A percentile compares a stretch with the other conserved stretches of the same genome.
Evolutionary conservation across 2,113 vertebrate species (phyloP).

Genomic region (Syrmaticus mikado): DNA sequence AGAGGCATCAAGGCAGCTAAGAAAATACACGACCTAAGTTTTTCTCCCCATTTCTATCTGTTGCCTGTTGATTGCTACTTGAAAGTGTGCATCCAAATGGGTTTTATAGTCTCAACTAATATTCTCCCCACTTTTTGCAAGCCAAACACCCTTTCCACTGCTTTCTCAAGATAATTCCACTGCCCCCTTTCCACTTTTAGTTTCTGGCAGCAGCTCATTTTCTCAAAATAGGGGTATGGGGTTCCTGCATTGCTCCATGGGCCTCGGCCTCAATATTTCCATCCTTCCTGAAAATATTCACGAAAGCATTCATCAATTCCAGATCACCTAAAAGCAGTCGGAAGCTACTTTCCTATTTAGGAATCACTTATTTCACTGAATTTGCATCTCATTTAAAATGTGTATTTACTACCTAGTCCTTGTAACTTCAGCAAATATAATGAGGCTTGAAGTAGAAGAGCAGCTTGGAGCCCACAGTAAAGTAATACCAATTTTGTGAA

Average conservation of each 20-base stretch:
- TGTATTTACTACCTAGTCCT: background rate
- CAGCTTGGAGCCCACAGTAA: background rate
- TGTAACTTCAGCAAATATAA: background rate
- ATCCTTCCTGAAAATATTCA: background rate
- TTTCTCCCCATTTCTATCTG: background rate
- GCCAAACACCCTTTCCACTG: background rate
- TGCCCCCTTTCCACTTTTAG: background rate
- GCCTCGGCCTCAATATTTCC: background rate
- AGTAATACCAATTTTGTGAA: background rate
- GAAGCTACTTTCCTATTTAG: background rate
- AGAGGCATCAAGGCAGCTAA: background rate
- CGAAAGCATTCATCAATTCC: background rate
- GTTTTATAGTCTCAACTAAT: background rate
- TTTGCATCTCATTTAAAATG: background rate
- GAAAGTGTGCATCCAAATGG: background rate
- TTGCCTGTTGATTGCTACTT: background rate
- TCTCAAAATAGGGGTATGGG: background rate
- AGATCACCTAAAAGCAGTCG: background rate
- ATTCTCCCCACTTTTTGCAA: background rate
- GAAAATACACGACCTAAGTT: background rate
- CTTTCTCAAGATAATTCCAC: background rate
- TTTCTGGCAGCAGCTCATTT: background rate
- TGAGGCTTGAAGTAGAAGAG: background rate
- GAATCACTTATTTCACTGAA: slow-evolving; percentile 1
- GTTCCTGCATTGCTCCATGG: background rate